phyloP scores from a whole-genome alignment of 2,113 vertebrate species.

The Spea multiplicata region DNA sequence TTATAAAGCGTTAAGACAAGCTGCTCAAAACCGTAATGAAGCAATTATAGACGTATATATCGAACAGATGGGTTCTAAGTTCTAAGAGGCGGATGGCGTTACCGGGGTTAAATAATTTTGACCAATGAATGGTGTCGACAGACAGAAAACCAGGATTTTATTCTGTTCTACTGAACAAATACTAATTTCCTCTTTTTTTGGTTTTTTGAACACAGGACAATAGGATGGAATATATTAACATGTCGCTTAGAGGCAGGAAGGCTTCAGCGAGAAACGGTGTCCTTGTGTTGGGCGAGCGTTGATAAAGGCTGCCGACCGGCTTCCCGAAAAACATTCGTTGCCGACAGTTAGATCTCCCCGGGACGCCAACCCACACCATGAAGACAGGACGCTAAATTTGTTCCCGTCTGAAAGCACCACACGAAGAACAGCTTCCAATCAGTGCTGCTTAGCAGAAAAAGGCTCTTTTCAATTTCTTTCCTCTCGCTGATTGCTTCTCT shows the following conservation, averaged over 20 bases:
- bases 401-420: conserved; percentile 18
- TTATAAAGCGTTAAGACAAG: not conserved
- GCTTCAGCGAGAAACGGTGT: conserved; percentile 18
- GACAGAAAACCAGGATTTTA: conserved; percentile 30
- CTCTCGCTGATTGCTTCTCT: not conserved
- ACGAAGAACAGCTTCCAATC: conserved; percentile 9
- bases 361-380: conserved; percentile 7
- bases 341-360: conserved; percentile 24
- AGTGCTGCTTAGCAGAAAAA: not conserved
- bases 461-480: not conserved
- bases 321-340: conserved; percentile 26
- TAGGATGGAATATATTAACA: conserved; percentile 38
- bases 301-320: conserved; percentile 17
- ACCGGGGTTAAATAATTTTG: not conserved
- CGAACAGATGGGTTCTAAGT: not conserved
- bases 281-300: conserved; percentile 21
- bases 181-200: conserved; percentile 29
- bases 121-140: conserved; percentile 4
- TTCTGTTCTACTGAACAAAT: conserved; percentile 32
- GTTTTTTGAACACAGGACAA: conserved; percentile 28
- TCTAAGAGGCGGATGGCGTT: not conserved
- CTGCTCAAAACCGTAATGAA: not conserved
- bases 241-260: not conserved
- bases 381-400: conserved; percentile 5
- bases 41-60: not conserved